These are phyloP conservation scores for Lasaia peninsularis DNA, from an alignment of 1,140 invertebrate species.

Conservation along the genomic window DNA sequence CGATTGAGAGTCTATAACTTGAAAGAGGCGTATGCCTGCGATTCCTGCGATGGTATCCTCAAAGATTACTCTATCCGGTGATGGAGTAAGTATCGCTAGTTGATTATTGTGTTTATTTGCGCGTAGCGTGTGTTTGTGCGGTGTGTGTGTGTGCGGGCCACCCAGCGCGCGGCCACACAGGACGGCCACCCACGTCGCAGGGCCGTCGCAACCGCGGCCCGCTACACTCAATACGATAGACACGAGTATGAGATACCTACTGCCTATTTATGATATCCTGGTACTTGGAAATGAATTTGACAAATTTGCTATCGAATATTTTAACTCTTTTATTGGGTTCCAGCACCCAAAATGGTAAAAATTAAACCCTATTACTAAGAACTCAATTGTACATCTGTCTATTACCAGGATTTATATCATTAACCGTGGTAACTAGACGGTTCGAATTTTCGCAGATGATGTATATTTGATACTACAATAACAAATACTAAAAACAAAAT, in stretches of 20 bases:
- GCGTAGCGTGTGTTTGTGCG: slow-evolving; percentile 59
- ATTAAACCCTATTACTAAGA: too few species aligned
- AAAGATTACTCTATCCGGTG: slow-evolving; percentile 70
- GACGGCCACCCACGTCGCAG: slow-evolving; percentile 68
- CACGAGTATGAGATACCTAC: not conserved
- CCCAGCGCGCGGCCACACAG: slow-evolving; percentile 71
- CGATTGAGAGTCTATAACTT: not conserved
- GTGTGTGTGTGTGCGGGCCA: slow-evolving; percentile 63
- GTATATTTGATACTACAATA: too few species aligned
- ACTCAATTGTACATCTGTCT: too few species aligned
- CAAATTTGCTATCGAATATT: not conserved
- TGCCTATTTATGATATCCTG: not conserved
- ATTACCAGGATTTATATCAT: too few species aligned
- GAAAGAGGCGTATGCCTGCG: slow-evolving; percentile 44
- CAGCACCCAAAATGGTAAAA: too few species aligned
- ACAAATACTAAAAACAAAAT: too few species aligned
- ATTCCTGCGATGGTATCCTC: slow-evolving; percentile 54
- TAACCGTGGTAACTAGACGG: too few species aligned
- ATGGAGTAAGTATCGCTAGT: slow-evolving; percentile 73
- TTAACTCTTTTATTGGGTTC: too few species aligned
- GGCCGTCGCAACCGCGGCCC: slow-evolving; percentile 51
- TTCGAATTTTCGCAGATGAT: too few species aligned
- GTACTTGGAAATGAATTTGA: not conserved
- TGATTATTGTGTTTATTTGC: slow-evolving; percentile 75
- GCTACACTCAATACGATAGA: slow-evolving; percentile 38